These are phyloP conservation scores for Dolichomitus sp. DNA, from an alignment of 2,888 invertebrate genomes.

Conservation along the genomic window DNA sequence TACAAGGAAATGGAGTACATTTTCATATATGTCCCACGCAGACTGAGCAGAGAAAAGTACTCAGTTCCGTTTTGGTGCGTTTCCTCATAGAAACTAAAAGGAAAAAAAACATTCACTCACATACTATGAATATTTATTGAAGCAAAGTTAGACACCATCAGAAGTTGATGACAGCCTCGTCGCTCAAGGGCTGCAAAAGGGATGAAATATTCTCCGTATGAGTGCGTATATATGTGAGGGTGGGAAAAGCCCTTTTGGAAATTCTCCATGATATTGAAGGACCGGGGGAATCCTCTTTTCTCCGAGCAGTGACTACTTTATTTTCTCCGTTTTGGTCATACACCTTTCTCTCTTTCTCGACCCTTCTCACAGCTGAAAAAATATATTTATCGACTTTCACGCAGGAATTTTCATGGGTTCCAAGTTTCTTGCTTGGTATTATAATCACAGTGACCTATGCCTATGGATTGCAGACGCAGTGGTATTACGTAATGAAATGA, in stretches of 20 bases:
- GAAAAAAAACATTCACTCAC: slow-evolving; percentile 39
- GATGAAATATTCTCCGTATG: background rate
- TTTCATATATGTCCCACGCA: background rate
- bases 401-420: background rate
- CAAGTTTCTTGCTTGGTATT: too few species aligned
- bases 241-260: background rate
- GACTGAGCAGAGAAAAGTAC: background rate
- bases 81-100: slow-evolving; percentile 5
- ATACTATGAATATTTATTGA: slow-evolving; percentile 37
- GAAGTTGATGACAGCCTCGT: slow-evolving; percentile 38
- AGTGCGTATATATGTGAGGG: background rate
- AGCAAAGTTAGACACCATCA: slow-evolving; percentile 6
- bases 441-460: too few species aligned
- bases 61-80: background rate
- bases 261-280: background rate
- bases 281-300: background rate
- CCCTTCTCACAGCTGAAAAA: background rate
- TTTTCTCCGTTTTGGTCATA: background rate
- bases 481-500: too few species aligned
- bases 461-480: too few species aligned
- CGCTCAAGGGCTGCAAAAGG: background rate
- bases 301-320: background rate
- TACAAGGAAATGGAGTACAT: slow-evolving; percentile 19
- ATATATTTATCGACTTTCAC: background rate
- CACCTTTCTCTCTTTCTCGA: background rate